Conservation (phyloP, 2,888 invertebrate genomes). For the Kryphioiulus occultus region DNA sequence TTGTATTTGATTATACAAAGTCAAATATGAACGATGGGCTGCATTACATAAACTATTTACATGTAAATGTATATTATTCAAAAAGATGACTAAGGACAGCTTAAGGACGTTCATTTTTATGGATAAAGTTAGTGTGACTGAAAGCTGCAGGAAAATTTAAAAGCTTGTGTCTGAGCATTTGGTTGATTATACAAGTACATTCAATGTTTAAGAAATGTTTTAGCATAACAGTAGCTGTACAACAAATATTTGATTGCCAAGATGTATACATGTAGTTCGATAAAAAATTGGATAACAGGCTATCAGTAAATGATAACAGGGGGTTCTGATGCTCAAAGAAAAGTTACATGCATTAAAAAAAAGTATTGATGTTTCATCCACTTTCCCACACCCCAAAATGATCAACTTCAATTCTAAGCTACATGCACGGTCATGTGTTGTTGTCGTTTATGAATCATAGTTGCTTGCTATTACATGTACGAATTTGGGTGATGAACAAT, state of each 20-base stretch:
- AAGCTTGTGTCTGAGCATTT: too few relatives aligned
- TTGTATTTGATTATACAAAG: too few relatives aligned
- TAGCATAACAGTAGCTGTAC: not conserved
- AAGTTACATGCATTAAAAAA: too few relatives aligned
- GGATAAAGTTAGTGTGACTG: too few relatives aligned
- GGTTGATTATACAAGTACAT: too few relatives aligned
- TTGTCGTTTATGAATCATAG: not conserved
- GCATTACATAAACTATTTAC: too few relatives aligned
- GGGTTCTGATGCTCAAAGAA: too few relatives aligned
- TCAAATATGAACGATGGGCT: too few relatives aligned
- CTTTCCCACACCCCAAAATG: not conserved
- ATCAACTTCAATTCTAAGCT: not conserved
- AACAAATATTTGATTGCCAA: not conserved
- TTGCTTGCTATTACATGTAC: not conserved
- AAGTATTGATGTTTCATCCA: not conserved
- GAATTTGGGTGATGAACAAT: not conserved
- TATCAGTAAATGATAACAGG: not conserved
- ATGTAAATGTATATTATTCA: too few relatives aligned
- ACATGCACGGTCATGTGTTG: not conserved
- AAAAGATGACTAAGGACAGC: too few relatives aligned
- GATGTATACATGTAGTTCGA: not conserved
- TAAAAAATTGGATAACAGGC: not conserved
- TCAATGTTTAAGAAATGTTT: not conserved
- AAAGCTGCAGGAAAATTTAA: too few relatives aligned
- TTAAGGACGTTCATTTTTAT: too few relatives aligned